Conservation (phyloP, 2,113 vertebrate genomes). For the Pygoscelis adeliae region DNA sequence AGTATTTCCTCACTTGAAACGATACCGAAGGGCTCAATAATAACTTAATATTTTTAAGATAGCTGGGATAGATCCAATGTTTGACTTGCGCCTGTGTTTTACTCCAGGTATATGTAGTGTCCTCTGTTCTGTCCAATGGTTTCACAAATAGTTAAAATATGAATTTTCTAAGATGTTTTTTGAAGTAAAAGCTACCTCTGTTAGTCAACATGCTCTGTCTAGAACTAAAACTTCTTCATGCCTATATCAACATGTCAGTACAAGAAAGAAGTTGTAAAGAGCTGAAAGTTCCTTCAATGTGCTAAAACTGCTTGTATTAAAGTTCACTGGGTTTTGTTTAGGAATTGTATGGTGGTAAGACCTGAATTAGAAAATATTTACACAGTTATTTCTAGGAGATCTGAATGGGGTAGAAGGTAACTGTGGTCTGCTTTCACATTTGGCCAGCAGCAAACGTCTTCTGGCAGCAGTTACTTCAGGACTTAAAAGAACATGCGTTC, state of each 20-base stretch:
- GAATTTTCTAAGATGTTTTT: neutral
- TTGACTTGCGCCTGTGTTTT: neutral
- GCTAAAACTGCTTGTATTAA: neutral
- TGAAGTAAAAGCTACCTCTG: conserved; percentile 37
- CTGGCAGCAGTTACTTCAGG: neutral
- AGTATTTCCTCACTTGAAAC: neutral
- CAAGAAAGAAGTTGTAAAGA: neutral
- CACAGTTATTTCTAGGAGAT: neutral
- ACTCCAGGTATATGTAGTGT: neutral
- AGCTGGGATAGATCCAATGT: neutral
- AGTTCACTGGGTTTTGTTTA: neutral
- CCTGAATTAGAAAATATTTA: neutral
- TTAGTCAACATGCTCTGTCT: neutral
- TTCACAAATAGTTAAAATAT: neutral
- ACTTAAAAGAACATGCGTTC: neutral
- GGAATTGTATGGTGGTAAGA: neutral
- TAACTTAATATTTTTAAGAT: neutral
- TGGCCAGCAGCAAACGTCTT: neutral
- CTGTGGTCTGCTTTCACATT: neutral
- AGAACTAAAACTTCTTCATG: neutral
- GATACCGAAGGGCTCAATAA: neutral
- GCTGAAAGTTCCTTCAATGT: neutral
- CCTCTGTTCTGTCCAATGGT: neutral
- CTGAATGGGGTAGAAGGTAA: neutral
- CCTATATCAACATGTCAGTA: neutral